Evolutionary conservation across 2,888 invertebrate genomes (phyloP).

Genomic region (Ormyrus labotus): DNA sequence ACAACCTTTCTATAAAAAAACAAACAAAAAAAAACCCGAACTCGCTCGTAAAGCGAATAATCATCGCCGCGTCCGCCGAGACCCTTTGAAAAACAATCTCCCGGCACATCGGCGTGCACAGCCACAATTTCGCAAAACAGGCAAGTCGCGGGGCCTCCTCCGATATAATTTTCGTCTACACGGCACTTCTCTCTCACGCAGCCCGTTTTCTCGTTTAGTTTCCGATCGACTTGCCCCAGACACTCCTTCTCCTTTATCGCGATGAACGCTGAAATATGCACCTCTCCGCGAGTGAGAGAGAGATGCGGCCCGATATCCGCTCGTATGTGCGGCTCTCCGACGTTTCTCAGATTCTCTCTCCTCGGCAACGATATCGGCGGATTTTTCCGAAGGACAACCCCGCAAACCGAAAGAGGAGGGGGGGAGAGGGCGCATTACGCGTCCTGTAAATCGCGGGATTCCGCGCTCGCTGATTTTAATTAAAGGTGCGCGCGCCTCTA

Average conservation of each 20-base stretch:
- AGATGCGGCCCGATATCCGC: slow-evolving; percentile 26
- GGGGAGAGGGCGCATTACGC: slow-evolving; percentile 27
- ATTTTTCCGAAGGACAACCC: slow-evolving; percentile 29
- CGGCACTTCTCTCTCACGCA: slow-evolving; percentile 22
- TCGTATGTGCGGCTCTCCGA: not conserved
- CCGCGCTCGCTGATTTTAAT: slow-evolving; percentile 26
- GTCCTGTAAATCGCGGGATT: slow-evolving; percentile 14
- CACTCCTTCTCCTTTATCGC: slow-evolving; percentile 49
- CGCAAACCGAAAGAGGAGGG: no score
- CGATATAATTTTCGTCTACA: slow-evolving; percentile 23
- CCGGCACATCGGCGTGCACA: not conserved
- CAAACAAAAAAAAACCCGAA: no score
- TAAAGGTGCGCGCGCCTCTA: slow-evolving; percentile 14
- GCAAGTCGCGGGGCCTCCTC: slow-evolving; percentile 4
- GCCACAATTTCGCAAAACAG: not conserved
- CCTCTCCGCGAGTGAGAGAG: not conserved
- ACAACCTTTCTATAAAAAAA: no score
- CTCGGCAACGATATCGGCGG: not conserved
- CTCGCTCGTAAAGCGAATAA: no score
- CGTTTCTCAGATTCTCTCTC: not conserved
- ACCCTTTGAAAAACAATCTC: not conserved
- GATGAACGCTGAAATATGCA: slow-evolving; percentile 55
- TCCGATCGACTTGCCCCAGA: not conserved
- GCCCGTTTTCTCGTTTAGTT: not conserved
- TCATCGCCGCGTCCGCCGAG: no score